These are phyloP conservation scores for Eristalis arbustorum DNA, from an alignment of 2,888 invertebrate species.

Conservation along the genomic window DNA sequence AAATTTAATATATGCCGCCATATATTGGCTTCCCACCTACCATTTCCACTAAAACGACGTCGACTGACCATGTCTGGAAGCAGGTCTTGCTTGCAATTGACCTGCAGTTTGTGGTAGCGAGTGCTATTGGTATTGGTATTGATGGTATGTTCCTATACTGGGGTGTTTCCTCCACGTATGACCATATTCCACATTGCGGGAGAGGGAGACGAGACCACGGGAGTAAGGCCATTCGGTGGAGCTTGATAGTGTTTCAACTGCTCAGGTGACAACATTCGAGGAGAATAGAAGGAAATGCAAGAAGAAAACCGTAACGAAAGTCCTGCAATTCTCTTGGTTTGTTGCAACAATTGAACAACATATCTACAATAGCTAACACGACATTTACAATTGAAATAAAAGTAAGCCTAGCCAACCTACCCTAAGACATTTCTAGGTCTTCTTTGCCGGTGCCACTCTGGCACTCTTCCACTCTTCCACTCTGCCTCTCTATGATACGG, in stretches of 20 bases:
- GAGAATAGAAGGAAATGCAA: not conserved
- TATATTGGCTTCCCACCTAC: constrained; percentile 69
- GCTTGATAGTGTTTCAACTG: constrained; percentile 42
- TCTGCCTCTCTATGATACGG: constrained; percentile 5
- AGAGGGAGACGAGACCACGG: constrained; percentile 5
- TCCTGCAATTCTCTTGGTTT: constrained; percentile 36
- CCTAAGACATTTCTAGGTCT: constrained; percentile 68
- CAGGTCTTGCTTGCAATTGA: constrained; percentile 69
- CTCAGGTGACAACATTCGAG: constrained; percentile 48
- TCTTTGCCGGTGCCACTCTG: constrained; percentile 43
- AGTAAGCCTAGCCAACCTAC: constrained; percentile 54
- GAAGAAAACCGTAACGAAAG: constrained; percentile 4
- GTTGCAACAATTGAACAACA: constrained; percentile 65
- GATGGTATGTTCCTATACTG: constrained; percentile 52
- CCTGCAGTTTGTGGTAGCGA: constrained; percentile 55
- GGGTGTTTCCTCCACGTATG: not conserved
- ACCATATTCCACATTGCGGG: not conserved
- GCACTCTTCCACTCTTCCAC: not conserved
- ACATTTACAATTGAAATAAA: constrained; percentile 63
- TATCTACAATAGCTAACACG: constrained; percentile 50
- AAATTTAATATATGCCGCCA: constrained; percentile 61
- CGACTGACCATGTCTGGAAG: constrained; percentile 58
- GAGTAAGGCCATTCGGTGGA: not conserved
- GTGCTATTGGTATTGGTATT: constrained; percentile 6
- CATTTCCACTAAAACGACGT: constrained; percentile 49